Percentiles rank a stretch among this genome's conserved stretches.
These are phyloP conservation scores for Orchestes rusci DNA, from an alignment of 2,888 invertebrate genomes.

Conservation along the genomic window DNA sequence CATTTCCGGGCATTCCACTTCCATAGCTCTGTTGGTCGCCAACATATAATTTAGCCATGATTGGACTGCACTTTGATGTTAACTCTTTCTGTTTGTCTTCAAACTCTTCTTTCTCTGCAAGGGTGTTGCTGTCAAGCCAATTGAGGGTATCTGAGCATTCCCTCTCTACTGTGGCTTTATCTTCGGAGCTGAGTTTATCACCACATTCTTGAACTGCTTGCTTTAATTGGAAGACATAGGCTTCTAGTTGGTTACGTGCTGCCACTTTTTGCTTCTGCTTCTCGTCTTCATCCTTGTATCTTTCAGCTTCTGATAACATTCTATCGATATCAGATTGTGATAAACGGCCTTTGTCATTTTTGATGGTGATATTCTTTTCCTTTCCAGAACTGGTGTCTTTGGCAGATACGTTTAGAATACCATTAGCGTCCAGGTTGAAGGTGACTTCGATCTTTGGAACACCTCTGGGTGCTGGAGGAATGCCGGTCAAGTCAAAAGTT, in stretches of 20 bases:
- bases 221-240: conserved; percentile 61
- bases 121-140: conserved; percentile 62
- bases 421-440: conserved; percentile 68
- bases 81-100: conserved; percentile 52
- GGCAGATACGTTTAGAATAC: conserved; percentile 55
- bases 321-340: conserved; percentile 76
- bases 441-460: conserved; percentile 64
- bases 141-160: conserved; percentile 55
- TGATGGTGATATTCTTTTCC: conserved; percentile 69
- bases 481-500: conserved; percentile 59
- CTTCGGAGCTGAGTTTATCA: conserved; percentile 51
- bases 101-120: conserved; percentile 60
- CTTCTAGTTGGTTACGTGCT: conserved; percentile 64
- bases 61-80: conserved; percentile 44
- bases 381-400: conserved; percentile 57
- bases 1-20: too few relatives aligned
- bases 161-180: conserved; percentile 41
- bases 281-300: conserved; percentile 65
- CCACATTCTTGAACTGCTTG: conserved; percentile 62
- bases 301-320: conserved; percentile 69
- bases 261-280: conserved; percentile 58
- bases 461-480: conserved; percentile 63
- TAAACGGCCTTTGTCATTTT: conserved; percentile 74
- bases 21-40: too few relatives aligned
- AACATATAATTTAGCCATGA: conserved; percentile 54